Base-by-base conservation (phyloP, 2,797 vertebrate species). In the Myotis pilosus region DNA sequence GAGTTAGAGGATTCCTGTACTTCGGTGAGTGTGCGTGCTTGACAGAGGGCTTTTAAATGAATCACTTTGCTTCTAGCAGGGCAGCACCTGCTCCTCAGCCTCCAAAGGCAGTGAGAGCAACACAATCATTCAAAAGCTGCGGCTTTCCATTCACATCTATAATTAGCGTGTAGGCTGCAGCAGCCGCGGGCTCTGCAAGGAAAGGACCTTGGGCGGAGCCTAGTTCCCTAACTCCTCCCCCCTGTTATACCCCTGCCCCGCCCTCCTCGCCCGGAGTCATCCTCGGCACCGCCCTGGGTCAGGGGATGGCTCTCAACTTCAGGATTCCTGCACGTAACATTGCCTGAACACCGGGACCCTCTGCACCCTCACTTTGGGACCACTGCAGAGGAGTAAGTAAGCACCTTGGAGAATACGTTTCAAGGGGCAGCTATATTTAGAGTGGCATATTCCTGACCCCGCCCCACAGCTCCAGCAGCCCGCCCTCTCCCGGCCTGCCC, bases 361-460 rank as follows among this genome's bases (percentile, higher is more conserved):
- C 78, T 6, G n/a, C 6, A 62, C 17, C 95, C 95, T 97, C 84
- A 86, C 97, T 91, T 75, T 82, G 96, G 93, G 97, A 96, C 95
- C 95, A 25, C 80, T 5, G 76, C 85, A 87, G 95, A 71, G 80
- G 86, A 75, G 95, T 76, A 92, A 96, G 95, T 91, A 96, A 95
- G 97, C 96, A 97, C 95, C 97, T 97, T 83, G 95, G 96, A 96
- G 91, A 88, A 10, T 91, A 96, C 76, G 51, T 89, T 95, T 96
- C 97, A 95, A 95, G 69, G 20, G 55, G 95, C 55, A 79, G 98
- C 97, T 98, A 96, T 96, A 97, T 98, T 97, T 97, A 97, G 98
- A 96, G 96, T 36, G 51, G 95, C 97, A 95, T 87, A 96, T 92
- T 87, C 78, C 84, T 33, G 16, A 8, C 47, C 64, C 91, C 80